Conservation (phyloP, 2,888 invertebrate genomes). For the Nomada fucata region DNA sequence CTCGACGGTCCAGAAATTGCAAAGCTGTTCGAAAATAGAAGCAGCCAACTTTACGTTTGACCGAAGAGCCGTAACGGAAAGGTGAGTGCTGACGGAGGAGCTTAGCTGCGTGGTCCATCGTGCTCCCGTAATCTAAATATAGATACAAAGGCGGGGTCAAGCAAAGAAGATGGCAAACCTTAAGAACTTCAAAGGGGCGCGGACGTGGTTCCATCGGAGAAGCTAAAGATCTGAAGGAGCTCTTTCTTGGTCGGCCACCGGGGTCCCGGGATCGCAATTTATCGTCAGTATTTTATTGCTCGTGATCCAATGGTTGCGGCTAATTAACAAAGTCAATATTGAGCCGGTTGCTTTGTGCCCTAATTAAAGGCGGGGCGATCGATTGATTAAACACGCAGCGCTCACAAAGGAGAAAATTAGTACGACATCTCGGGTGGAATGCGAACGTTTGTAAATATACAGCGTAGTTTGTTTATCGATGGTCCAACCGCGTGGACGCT, state of each 20-base stretch:
- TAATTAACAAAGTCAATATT: conserved; percentile 60
- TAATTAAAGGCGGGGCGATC: conserved; percentile 53
- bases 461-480: background rate
- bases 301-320: conserved; percentile 30
- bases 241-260: background rate
- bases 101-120: conserved; percentile 33
- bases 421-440: background rate
- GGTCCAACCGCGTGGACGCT: no score
- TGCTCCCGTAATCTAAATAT: conserved; percentile 62
- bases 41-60: background rate
- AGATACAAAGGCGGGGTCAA: conserved; percentile 41
- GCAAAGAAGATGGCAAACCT: conserved; percentile 50
- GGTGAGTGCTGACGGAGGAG: conserved; percentile 30
- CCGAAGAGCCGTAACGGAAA: conserved; percentile 14
- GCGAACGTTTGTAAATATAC: conserved; percentile 15
- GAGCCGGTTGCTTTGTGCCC: conserved; percentile 25
- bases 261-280: conserved; percentile 35
- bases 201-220: conserved; percentile 32
- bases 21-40: conserved; percentile 42
- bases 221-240: conserved; percentile 1
- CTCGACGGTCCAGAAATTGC: conserved; percentile 32
- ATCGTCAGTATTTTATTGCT: conserved; percentile 59
- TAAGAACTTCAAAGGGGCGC: conserved; percentile 56
- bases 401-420: conserved; percentile 31
- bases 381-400: conserved; percentile 49